Evolutionary conservation across 2,113 vertebrate species (phyloP).

Genomic region (Trematocara stigmaticum): DNA sequence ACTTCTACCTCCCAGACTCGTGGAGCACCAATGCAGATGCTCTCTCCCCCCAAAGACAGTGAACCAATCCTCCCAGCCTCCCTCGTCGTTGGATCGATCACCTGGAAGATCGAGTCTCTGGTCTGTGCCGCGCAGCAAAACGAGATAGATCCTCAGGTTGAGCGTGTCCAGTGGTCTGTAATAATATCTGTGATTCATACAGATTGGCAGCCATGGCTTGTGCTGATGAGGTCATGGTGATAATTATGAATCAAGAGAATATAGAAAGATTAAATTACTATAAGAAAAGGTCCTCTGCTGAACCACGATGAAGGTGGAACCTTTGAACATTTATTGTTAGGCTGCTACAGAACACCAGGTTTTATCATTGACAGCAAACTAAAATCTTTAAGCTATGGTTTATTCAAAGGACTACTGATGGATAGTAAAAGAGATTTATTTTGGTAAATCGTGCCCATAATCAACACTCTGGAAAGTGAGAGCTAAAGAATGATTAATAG

Average conservation of each 20-base stretch:
- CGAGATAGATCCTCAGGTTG: background rate
- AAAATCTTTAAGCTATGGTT: background rate
- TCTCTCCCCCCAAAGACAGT: background rate
- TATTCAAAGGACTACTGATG: rapidly evolving
- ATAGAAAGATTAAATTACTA: background rate
- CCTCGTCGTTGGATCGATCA: background rate
- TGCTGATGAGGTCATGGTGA: background rate
- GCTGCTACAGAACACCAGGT: background rate
- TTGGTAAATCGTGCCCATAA: background rate
- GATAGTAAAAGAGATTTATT: background rate
- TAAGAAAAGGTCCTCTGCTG: background rate
- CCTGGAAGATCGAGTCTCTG: background rate
- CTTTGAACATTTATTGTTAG: background rate
- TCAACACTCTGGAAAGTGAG: background rate
- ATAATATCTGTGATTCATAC: background rate
- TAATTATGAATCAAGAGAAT: background rate
- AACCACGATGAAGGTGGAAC: background rate
- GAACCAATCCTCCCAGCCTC: background rate
- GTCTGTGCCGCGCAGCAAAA: rapidly evolving
- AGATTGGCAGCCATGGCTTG: background rate
- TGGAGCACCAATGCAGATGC: background rate
- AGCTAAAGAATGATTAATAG: background rate
- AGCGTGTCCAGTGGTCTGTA: background rate
- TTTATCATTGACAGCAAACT: background rate
- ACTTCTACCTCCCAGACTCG: background rate